phyloP scores from a whole-genome alignment of 2,113 vertebrate species.

The Petroica traversi region DNA sequence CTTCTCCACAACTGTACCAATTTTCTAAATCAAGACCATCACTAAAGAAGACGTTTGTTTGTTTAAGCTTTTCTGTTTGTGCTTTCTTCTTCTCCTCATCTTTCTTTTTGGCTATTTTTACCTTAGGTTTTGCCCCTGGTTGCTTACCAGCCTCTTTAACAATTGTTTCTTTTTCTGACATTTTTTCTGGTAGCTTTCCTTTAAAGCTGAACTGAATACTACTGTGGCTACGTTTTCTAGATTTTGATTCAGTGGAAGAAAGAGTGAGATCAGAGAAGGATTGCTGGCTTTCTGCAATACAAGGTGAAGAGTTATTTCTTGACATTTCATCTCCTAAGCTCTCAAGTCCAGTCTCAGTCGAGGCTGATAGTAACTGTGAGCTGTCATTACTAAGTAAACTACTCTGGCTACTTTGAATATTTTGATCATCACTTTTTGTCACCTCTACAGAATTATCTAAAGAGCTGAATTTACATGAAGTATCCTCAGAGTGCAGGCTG shows the following conservation, averaged over 20 bases:
- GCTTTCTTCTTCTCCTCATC: slow-evolving; percentile 89
- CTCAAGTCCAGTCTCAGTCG: slow-evolving; percentile 74
- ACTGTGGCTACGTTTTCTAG: slow-evolving; percentile 89
- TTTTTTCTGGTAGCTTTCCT: slow-evolving; percentile 88
- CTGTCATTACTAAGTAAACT: slow-evolving; percentile 58
- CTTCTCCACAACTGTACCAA: slow-evolving; percentile 98
- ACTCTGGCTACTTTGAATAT: slow-evolving; percentile 54
- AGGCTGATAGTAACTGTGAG: slow-evolving; percentile 65
- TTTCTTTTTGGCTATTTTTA: slow-evolving; percentile 89
- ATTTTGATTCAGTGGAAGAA: slow-evolving; percentile 75
- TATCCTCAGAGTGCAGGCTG: slow-evolving; percentile 76
- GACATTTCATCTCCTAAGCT: slow-evolving; percentile 84
- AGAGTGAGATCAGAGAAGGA: slow-evolving; percentile 72
- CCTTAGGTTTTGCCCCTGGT: slow-evolving; percentile 93
- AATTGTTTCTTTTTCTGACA: slow-evolving; percentile 86
- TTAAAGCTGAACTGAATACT: slow-evolving; percentile 94
- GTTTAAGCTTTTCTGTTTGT: slow-evolving; percentile 84
- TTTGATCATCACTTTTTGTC: slow-evolving; percentile 50
- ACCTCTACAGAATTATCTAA: slow-evolving; percentile 31
- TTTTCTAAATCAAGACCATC: slow-evolving; percentile 97
- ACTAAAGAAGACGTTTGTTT: slow-evolving; percentile 91
- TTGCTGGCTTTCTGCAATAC: slow-evolving; percentile 83
- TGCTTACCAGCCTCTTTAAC: slow-evolving; percentile 79
- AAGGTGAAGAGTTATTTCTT: slow-evolving; percentile 94
- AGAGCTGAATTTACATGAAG: slow-evolving; percentile 58